These are phyloP conservation scores for Cheilosia impressa DNA, from an alignment of 2,888 invertebrate species.

Conservation along the genomic window DNA sequence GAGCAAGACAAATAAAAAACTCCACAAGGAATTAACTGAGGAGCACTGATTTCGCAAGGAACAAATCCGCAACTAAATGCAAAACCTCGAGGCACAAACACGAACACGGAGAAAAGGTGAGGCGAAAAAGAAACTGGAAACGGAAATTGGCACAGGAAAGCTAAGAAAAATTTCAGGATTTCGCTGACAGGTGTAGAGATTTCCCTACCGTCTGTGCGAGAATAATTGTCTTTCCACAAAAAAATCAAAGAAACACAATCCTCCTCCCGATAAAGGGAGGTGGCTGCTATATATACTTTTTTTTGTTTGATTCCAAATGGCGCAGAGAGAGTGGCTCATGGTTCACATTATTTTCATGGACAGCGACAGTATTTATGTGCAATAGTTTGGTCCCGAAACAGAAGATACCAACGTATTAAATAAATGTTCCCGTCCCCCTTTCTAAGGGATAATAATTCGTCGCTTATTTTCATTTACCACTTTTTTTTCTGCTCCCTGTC, in stretches of 20 bases:
- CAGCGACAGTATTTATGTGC: conserved; percentile 59
- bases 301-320: conserved; percentile 35
- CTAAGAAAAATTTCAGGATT: conserved; percentile 54
- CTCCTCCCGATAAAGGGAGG: neutral
- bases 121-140: conserved; percentile 13
- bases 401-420: conserved; percentile 19
- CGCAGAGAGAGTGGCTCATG: conserved; percentile 32
- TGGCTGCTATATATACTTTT: neutral
- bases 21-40: conserved; percentile 48
- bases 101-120: conserved; percentile 2
- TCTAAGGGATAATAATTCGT: conserved; percentile 46
- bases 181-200: conserved; percentile 70
- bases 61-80: conserved; percentile 22
- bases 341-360: conserved; percentile 69
- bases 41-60: conserved; percentile 39
- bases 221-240: conserved; percentile 60
- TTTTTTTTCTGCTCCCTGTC: conserved; percentile 41
- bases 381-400: conserved; percentile 41
- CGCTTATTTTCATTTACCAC: conserved; percentile 35
- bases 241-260: conserved; percentile 17
- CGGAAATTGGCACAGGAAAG: conserved; percentile 69
- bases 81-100: conserved; percentile 29
- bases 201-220: conserved; percentile 61
- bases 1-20: conserved; percentile 33
- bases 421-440: neutral